Conservation (phyloP, 2,113 vertebrate genomes). For the Cyanoliseus patagonus region DNA sequence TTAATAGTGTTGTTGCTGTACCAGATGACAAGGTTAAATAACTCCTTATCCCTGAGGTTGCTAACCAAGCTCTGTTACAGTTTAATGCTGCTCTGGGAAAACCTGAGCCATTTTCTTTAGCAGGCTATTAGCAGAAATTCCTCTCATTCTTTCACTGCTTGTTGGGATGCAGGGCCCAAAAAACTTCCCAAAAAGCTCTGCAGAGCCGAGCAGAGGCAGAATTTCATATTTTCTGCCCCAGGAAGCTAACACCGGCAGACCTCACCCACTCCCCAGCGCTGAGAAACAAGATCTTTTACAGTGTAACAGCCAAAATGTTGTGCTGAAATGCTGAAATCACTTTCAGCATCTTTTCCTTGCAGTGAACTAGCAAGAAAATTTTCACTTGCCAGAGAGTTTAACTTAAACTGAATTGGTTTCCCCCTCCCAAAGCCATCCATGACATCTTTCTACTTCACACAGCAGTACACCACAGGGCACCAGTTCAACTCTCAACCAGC, state of each 20-base stretch:
- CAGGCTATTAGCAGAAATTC: not conserved
- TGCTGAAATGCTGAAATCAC: not conserved
- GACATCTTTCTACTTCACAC: not conserved
- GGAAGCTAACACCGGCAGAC: not conserved
- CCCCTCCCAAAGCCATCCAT: not conserved
- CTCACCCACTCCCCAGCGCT: accelerated
- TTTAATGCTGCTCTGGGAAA: not conserved
- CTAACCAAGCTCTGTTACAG: not conserved
- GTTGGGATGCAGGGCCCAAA: not conserved
- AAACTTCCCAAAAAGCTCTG: not conserved
- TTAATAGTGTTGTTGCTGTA: not conserved
- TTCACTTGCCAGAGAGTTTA: not conserved
- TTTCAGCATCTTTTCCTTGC: not conserved
- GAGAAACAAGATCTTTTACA: not conserved
- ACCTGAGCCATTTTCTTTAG: not conserved
- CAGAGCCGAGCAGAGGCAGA: not conserved
- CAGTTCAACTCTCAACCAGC: not conserved
- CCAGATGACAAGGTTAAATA: not conserved
- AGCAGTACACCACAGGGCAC: not conserved
- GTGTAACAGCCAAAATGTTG: not conserved
- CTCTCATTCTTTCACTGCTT: not conserved
- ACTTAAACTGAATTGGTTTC: not conserved
- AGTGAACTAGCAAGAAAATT: not conserved
- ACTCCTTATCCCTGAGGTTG: not conserved
- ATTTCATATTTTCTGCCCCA: not conserved